These are phyloP conservation scores for Tyria jacobaeae DNA, from an alignment of 2,888 invertebrate species.

Conservation along the genomic window DNA sequence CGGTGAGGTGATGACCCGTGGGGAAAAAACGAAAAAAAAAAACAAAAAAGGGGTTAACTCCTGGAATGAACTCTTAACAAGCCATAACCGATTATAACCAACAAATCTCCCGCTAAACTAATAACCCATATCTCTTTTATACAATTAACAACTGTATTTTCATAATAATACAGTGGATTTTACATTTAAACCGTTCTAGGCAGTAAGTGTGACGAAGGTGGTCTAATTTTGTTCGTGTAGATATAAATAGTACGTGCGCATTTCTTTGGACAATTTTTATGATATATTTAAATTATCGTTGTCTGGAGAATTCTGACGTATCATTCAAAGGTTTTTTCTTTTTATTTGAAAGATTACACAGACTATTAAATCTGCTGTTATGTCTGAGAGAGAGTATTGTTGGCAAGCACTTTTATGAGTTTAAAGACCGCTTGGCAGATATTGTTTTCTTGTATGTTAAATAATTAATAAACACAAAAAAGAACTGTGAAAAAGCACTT, in stretches of 20 bases:
- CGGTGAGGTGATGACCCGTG: too few species aligned
- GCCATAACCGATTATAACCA: not conserved
- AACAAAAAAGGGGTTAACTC: too few species aligned
- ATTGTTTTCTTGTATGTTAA: not conserved
- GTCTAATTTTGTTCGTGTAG: slow-evolving; percentile 43
- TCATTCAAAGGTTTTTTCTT: not conserved
- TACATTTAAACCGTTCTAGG: slow-evolving; percentile 16
- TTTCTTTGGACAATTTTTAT: slow-evolving; percentile 36
- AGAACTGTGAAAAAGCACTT: not conserved
- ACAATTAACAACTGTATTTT: slow-evolving; percentile 11
- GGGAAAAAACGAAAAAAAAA: too few species aligned
- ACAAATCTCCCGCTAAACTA: too few species aligned
- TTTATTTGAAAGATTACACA: not conserved
- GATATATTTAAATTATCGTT: slow-evolving; percentile 41
- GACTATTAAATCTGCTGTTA: not conserved
- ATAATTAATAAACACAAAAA: not conserved
- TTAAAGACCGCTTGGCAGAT: slow-evolving; percentile 1
- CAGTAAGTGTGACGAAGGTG: slow-evolving; percentile 38
- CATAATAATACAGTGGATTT: slow-evolving; percentile 15
- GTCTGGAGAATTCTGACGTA: slow-evolving; percentile 29
- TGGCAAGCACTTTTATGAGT: not conserved
- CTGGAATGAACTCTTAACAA: too few species aligned
- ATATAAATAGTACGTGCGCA: slow-evolving; percentile 45
- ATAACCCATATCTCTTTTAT: slow-evolving; percentile 32
- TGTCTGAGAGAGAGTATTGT: not conserved